Percentiles rank a stretch among this genome's conserved stretches.
Evolutionary conservation across 2,888 invertebrate species (phyloP).

Genomic region (Cephus spinipes): DNA sequence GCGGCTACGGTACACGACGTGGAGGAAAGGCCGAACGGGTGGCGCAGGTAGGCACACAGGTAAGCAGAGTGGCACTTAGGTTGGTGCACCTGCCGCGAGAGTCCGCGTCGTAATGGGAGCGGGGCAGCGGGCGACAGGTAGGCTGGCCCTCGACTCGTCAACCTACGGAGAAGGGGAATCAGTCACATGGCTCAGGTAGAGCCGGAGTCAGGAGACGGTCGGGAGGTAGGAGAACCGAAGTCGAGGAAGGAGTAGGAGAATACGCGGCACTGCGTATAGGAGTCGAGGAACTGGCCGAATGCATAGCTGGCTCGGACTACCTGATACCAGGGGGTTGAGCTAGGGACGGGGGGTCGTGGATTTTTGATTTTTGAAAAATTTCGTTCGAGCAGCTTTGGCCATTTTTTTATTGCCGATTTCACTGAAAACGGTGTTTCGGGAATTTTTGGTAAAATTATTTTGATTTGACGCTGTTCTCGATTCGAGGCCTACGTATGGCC

Average conservation of each 20-base stretch:
- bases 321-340: neutral
- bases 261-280: neutral
- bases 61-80: conserved; percentile 56
- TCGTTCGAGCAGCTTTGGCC: neutral
- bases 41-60: conserved; percentile 47
- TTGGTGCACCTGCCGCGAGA: conserved; percentile 67
- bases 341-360: neutral
- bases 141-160: conserved; percentile 64
- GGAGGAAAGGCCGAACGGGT: conserved; percentile 11
- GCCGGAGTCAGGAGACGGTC: conserved; percentile 33
- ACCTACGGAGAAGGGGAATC: conserved; percentile 63
- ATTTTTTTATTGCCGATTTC: neutral
- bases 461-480: neutral
- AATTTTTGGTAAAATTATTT: neutral
- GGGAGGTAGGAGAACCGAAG: conserved; percentile 15
- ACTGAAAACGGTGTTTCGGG: accelerated
- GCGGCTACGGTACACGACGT: conserved; percentile 13
- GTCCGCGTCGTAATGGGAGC: conserved; percentile 67
- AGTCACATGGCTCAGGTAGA: conserved; percentile 63
- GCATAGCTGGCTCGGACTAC: neutral
- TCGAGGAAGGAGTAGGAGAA: conserved; percentile 17
- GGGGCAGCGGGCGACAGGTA: conserved; percentile 66
- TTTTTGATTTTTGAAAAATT: neutral
- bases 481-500: neutral
- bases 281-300: neutral